Evolutionary conservation across 2,888 invertebrate species (phyloP).

Genomic region (Himalopsyche kuldschensis): DNA sequence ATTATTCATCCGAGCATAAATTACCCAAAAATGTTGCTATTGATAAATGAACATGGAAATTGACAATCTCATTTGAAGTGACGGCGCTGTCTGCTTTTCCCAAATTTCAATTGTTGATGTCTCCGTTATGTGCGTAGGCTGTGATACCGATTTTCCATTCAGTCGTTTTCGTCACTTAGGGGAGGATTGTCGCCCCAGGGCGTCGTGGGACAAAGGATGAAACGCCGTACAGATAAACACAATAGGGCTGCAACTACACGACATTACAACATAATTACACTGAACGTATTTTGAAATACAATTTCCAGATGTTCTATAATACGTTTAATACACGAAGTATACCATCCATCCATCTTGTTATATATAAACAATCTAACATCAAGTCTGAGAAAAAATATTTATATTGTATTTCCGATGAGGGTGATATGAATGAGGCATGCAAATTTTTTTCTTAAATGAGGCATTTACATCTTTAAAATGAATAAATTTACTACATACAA

Average conservation of each 20-base stretch:
- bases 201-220: constrained; percentile 3
- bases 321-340: too few relatives aligned
- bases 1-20: neutral
- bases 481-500: too few relatives aligned
- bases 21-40: neutral
- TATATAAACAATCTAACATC: too few relatives aligned
- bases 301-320: too few relatives aligned
- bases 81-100: neutral
- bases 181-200: constrained; percentile 7
- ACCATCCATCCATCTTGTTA: too few relatives aligned
- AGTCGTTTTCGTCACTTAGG: constrained; percentile 33
- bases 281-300: neutral
- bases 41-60: neutral
- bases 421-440: too few relatives aligned
- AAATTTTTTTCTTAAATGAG: too few relatives aligned
- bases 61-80: neutral
- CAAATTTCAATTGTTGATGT: neutral
- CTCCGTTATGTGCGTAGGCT: constrained; percentile 8
- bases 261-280: neutral
- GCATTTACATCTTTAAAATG: too few relatives aligned
- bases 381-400: too few relatives aligned
- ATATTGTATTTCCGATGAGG: too few relatives aligned
- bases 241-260: neutral
- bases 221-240: neutral
- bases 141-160: constrained; percentile 33